These are phyloP conservation scores for Chascanopsetta lugubris DNA, from an alignment of 2,113 vertebrate genomes.

Conservation along the genomic window DNA sequence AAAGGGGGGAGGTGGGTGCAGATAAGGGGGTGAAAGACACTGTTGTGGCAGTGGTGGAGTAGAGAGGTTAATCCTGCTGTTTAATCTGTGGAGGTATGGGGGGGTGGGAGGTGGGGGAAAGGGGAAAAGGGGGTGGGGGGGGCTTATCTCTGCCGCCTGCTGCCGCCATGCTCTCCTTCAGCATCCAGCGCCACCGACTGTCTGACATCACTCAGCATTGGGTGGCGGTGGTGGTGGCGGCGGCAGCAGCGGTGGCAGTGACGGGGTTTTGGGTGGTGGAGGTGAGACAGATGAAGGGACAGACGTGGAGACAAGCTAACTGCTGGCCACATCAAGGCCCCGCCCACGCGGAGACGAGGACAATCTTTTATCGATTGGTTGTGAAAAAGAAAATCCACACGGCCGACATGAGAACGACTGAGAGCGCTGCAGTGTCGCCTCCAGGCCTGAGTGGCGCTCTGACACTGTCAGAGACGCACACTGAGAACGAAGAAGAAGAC, in stretches of 20 bases:
- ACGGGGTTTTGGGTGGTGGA: neutral
- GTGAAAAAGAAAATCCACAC: no score
- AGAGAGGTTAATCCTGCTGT: slow-evolving; percentile 84
- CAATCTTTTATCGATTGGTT: no score
- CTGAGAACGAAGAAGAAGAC: no score
- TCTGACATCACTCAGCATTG: slow-evolving; percentile 76
- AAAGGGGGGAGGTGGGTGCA: slow-evolving; percentile 61
- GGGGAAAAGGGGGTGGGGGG: no score
- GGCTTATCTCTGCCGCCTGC: slow-evolving; percentile 81
- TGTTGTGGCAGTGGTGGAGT: slow-evolving; percentile 71
- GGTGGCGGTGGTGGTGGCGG: slow-evolving; percentile 20
- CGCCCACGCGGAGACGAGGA: no score
- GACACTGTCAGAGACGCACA: no score
- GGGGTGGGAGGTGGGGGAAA: no score
- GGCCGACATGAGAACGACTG: no score
- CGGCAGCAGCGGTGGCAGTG: slow-evolving; percentile 3
- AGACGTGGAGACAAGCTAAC: slow-evolving; percentile 29
- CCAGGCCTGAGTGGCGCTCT: no score
- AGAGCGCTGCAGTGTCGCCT: no score
- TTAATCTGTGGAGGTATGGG: slow-evolving; percentile 82
- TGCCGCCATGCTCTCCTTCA: slow-evolving; percentile 74
- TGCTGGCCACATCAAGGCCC: slow-evolving; percentile 33
- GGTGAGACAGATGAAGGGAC: slow-evolving; percentile 14
- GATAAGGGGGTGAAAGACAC: slow-evolving; percentile 78
- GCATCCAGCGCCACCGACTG: slow-evolving; percentile 69